Percentiles rank a stretch among this genome's conserved stretches.
Conservation (phyloP, 2,797 vertebrate species). For the Craterocephalus amniculus region DNA sequence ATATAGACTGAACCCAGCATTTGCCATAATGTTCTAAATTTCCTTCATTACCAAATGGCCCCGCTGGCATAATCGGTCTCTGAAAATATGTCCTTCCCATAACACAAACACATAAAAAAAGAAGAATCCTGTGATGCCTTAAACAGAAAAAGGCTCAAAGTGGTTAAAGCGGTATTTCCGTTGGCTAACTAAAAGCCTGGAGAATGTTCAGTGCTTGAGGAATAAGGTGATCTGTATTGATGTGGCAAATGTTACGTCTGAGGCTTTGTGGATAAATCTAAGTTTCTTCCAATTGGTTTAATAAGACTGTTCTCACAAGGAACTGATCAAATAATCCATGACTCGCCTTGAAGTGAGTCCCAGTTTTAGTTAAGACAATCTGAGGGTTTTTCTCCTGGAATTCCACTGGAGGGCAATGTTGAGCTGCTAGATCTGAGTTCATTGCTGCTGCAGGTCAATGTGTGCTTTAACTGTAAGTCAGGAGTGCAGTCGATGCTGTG, state of each 20-base stretch:
- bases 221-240: slow-evolving; percentile 52
- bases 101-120: slow-evolving; percentile 53
- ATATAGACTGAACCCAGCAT: slow-evolving; percentile 60
- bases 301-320: slow-evolving; percentile 42
- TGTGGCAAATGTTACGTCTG: slow-evolving; percentile 57
- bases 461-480: not conserved
- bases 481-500: not conserved
- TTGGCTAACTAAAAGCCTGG: slow-evolving; percentile 55
- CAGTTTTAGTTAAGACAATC: slow-evolving; percentile 2
- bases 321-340: slow-evolving; percentile 48
- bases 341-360: slow-evolving; percentile 41
- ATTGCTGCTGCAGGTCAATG: slow-evolving; percentile 10
- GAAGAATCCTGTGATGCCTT: slow-evolving; percentile 52
- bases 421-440: not conserved
- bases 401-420: slow-evolving; percentile 66
- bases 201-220: slow-evolving; percentile 50
- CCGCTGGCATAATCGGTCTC: slow-evolving; percentile 57
- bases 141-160: slow-evolving; percentile 54
- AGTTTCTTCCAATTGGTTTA: slow-evolving; percentile 44
- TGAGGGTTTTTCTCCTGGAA: not conserved
- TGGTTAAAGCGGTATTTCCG: slow-evolving; percentile 68
- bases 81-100: slow-evolving; percentile 70
- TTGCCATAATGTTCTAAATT: slow-evolving; percentile 68
- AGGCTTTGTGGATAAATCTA: slow-evolving; percentile 51
- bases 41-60: slow-evolving; percentile 74